These are phyloP conservation scores for Drosophila sucinea DNA, from an alignment of 1,140 invertebrate genomes.

Conservation along the genomic window DNA sequence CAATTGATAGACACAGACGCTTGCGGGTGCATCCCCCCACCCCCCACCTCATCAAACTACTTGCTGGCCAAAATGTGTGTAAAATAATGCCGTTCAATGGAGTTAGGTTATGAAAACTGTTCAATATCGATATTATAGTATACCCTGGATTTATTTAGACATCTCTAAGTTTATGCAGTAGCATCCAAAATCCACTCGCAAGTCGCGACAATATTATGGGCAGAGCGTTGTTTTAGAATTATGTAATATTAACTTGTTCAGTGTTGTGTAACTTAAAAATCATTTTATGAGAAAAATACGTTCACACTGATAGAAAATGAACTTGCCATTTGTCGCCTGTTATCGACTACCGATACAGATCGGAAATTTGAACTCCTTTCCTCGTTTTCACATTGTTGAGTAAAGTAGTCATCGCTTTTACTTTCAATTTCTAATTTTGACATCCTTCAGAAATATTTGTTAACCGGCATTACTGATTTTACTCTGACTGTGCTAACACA, in stretches of 20 bases:
- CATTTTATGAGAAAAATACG: background rate
- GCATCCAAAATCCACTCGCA: no score
- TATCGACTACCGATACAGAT: conserved; percentile 11
- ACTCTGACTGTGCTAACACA: conserved; percentile 34
- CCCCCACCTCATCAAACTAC: background rate
- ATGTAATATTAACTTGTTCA: background rate
- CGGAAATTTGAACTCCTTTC: background rate
- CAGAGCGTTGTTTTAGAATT: no score
- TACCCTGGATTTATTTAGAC: background rate
- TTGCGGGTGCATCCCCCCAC: conserved; percentile 13
- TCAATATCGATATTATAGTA: background rate
- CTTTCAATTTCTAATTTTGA: conserved; percentile 9
- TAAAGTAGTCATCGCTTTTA: conserved; percentile 3
- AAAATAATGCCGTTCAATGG: background rate
- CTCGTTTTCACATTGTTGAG: background rate
- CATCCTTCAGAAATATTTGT: background rate
- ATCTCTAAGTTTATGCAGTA: background rate
- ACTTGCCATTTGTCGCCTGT: background rate
- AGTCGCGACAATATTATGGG: no score
- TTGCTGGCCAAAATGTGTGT: background rate
- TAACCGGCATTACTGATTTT: conserved; percentile 19
- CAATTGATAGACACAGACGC: conserved; percentile 70
- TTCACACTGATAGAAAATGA: background rate
- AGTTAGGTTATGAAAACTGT: background rate
- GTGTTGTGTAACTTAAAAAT: background rate